These are phyloP conservation scores for Thera britannica DNA, from an alignment of 2,888 invertebrate genomes.

Conservation along the genomic window DNA sequence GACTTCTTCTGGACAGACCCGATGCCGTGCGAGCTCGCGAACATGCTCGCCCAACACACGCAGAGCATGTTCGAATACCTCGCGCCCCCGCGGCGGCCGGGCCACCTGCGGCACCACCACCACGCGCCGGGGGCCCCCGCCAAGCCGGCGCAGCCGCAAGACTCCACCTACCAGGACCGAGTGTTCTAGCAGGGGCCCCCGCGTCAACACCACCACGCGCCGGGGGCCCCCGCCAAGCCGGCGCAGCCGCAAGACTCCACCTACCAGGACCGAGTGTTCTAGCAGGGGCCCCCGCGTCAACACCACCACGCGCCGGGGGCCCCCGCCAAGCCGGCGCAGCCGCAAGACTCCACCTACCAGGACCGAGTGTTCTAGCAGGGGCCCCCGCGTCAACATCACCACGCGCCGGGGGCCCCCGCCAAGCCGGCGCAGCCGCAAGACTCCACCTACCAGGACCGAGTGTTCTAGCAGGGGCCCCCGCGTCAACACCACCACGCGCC, in stretches of 20 bases:
- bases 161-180: conserved; percentile 93
- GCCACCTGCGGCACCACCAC: conserved; percentile 88
- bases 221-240: conserved; percentile 71
- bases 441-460: conserved; percentile 93
- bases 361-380: conserved; percentile 91
- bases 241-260: conserved; percentile 89
- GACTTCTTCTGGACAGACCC: conserved; percentile 99
- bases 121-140: conserved; percentile 80
- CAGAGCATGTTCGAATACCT: conserved; percentile 98
- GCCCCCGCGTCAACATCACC: conserved; percentile 89
- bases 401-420: conserved; percentile 75
- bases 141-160: conserved; percentile 84
- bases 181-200: conserved; percentile 91
- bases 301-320: conserved; percentile 86
- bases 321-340: conserved; percentile 70
- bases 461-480: conserved; percentile 83
- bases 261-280: conserved; percentile 94
- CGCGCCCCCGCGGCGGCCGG: conserved; percentile 88
- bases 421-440: conserved; percentile 86
- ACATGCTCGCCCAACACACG: conserved; percentile 95
- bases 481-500: no score
- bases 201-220: conserved; percentile 88
- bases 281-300: conserved; percentile 87
- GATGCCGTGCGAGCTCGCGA: conserved; percentile 95
- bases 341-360: conserved; percentile 93